These are phyloP conservation scores for Mythimna albipuncta DNA, from an alignment of 2,888 invertebrate genomes.

Conservation along the genomic window DNA sequence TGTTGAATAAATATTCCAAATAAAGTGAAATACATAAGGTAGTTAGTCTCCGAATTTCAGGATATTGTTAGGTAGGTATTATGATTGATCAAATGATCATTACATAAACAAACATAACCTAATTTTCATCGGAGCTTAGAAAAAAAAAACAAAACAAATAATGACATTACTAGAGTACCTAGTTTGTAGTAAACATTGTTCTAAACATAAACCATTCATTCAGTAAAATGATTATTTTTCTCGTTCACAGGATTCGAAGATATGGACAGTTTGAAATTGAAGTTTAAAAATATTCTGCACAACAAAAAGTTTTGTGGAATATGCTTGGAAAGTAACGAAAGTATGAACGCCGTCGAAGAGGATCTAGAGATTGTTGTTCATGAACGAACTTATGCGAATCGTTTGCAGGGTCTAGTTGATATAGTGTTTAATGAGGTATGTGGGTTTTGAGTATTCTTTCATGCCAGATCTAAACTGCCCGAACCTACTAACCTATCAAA, in stretches of 20 bases:
- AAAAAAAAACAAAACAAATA: no score
- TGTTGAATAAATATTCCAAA: no score
- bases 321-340: constrained; percentile 42
- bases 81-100: no score
- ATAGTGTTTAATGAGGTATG: constrained; percentile 38
- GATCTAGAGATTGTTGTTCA: constrained; percentile 34
- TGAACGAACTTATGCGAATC: constrained; percentile 20
- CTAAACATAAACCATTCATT: not conserved
- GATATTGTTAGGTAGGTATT: no score
- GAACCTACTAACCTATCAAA: no score
- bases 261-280: constrained; percentile 39
- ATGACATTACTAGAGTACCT: no score
- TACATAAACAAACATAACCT: no score
- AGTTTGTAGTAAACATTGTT: no score
- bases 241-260: constrained; percentile 1
- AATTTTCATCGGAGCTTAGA: no score
- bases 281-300: constrained; percentile 46
- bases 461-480: no score
- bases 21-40: no score
- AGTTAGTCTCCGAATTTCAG: no score
- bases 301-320: constrained; percentile 48
- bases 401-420: constrained; percentile 23
- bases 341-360: constrained; percentile 26
- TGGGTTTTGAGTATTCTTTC: not conserved
- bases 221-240: not conserved